Percentiles rank a stretch among this genome's conserved stretches.
phyloP scores from a whole-genome alignment of 2,113 vertebrate genomes.

The Pristiophorus japonicus region DNA sequence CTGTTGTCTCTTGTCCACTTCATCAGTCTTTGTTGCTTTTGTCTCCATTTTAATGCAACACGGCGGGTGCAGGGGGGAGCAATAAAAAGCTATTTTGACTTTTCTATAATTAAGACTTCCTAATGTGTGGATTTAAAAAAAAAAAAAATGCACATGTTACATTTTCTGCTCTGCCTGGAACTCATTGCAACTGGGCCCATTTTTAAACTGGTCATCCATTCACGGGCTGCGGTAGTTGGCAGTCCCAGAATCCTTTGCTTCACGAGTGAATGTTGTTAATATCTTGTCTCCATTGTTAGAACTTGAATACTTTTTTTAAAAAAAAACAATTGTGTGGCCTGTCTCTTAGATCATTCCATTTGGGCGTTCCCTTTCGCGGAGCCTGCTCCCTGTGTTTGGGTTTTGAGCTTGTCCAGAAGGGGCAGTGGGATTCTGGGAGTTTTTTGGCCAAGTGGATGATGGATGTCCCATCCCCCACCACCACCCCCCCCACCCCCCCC shows the following conservation, averaged over 20 bases:
- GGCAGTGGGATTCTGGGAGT: neutral
- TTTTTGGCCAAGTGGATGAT: neutral
- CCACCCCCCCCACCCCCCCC: too few relatives aligned
- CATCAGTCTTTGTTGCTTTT: neutral
- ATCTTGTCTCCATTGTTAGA: neutral
- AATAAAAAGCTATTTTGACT: neutral
- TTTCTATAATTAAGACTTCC: neutral
- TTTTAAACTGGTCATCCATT: neutral
- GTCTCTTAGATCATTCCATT: slow-evolving; percentile 38
- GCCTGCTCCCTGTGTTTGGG: neutral
- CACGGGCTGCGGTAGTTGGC: neutral
- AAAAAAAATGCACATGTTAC: neutral
- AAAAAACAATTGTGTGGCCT: slow-evolving; percentile 3
- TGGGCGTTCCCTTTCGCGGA: neutral
- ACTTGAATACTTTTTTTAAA: neutral
- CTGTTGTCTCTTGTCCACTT: neutral
- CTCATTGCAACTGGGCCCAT: too few relatives aligned
- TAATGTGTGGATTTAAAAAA: neutral
- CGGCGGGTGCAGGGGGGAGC: too few relatives aligned
- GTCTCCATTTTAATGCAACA: neutral
- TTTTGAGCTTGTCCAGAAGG: neutral
- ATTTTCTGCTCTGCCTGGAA: neutral
- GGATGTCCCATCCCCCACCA: too few relatives aligned
- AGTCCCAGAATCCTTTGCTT: slow-evolving; percentile 38
- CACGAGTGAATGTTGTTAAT: neutral